Evolutionary conservation across 2,888 invertebrate genomes (phyloP).

Genomic region (Temnothorax rugatulus): DNA sequence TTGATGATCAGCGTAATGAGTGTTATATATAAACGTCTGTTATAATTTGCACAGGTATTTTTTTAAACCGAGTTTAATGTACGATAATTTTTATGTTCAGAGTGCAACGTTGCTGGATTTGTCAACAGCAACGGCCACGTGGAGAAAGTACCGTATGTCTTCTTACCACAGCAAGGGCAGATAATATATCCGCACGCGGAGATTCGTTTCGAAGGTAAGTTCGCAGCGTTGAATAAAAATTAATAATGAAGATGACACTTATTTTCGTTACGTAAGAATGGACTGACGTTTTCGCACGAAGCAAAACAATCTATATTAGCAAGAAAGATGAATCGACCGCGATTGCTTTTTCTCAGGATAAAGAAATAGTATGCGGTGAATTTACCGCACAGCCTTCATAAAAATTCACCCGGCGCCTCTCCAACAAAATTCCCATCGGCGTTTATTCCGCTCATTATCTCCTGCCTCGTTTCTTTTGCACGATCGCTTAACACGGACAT

Average conservation of each 20-base stretch:
- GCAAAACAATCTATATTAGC: background rate
- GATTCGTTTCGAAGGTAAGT: conserved; percentile 92
- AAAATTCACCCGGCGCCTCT: conserved; percentile 14
- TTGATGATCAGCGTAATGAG: background rate
- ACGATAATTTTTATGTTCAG: conserved; percentile 85
- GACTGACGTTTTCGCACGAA: background rate
- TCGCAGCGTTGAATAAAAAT: background rate
- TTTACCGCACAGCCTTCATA: background rate
- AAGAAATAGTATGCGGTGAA: background rate
- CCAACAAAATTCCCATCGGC: conserved; percentile 2
- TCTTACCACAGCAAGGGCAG: conserved; percentile 94
- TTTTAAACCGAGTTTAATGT: background rate
- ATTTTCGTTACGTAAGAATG: background rate
- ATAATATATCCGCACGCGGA: conserved; percentile 96
- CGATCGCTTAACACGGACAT: conserved; percentile 33
- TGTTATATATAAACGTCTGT: background rate
- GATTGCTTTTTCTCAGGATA: background rate
- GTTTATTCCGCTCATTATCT: conserved; percentile 31
- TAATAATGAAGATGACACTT: background rate
- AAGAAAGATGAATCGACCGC: background rate
- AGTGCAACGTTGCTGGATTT: conserved; percentile 94
- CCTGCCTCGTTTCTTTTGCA: background rate
- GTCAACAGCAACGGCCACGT: conserved; percentile 90
- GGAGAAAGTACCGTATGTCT: conserved; percentile 95
- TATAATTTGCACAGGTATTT: conserved; percentile 2